Percentiles rank a stretch among this genome's conserved stretches.
Evolutionary conservation across 2,797 vertebrate species (phyloP).

Genomic region (Menidia menidia): DNA sequence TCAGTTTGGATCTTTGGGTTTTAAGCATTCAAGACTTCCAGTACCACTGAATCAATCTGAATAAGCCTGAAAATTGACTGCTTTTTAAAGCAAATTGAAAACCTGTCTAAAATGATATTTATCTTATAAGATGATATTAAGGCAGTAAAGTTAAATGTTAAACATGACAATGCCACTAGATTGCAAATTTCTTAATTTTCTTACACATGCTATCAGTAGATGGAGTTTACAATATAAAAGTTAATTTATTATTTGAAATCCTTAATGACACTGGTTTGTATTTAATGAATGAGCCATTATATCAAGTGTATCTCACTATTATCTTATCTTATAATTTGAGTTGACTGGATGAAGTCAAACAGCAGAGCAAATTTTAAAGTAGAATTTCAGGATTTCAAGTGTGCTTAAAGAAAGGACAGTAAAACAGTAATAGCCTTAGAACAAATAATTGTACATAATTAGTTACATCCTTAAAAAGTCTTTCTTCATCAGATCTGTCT

Average conservation of each 20-base stretch:
- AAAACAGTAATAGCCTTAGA: no score
- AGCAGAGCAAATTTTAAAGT: not conserved
- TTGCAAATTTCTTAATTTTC: no score
- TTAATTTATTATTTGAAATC: no score
- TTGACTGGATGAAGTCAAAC: not conserved
- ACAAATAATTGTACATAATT: not conserved
- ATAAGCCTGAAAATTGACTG: not conserved
- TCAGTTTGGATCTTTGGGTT: not conserved
- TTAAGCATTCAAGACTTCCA: not conserved
- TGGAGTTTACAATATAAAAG: no score
- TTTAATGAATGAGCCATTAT: no score
- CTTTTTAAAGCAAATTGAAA: not conserved
- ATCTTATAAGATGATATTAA: not conserved
- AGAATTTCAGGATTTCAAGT: not conserved
- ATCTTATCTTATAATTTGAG: not conserved
- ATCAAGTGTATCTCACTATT: not conserved
- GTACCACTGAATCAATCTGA: not conserved
- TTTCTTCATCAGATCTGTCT: conserved; percentile 10
- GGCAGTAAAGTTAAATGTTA: not conserved
- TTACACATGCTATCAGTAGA: no score
- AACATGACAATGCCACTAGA: no score
- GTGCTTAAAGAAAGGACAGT: not conserved
- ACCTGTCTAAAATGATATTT: not conserved
- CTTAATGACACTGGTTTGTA: no score
- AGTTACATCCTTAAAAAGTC: not conserved